These are phyloP conservation scores for Leptogaster cylindrica DNA, from an alignment of 2,888 invertebrate genomes.

Conservation along the genomic window DNA sequence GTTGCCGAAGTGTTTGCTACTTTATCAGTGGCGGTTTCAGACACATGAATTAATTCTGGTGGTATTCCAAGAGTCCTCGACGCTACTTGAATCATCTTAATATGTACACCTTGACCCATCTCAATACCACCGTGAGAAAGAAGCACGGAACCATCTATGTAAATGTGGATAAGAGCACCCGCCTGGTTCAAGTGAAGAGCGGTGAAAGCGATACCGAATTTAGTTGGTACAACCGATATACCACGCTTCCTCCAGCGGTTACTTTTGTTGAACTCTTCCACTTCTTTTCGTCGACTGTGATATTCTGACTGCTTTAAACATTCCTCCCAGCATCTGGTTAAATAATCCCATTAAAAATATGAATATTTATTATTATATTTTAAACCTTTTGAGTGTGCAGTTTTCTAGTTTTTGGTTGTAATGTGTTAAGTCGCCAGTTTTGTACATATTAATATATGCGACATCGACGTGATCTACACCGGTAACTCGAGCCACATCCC, in stretches of 20 bases:
- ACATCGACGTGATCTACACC: constrained; percentile 71
- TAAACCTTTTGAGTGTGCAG: constrained; percentile 70
- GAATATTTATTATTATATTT: not conserved
- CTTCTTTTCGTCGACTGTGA: constrained; percentile 64
- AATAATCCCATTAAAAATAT: not conserved
- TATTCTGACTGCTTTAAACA: constrained; percentile 74
- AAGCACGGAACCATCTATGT: constrained; percentile 86
- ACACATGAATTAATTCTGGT: constrained; percentile 76
- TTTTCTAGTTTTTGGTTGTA: constrained; percentile 76
- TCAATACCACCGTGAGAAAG: constrained; percentile 92
- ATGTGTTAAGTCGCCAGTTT: constrained; percentile 78
- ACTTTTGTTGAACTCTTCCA: constrained; percentile 75
- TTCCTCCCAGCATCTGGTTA: constrained; percentile 76
- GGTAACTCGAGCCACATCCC: constrained; percentile 76
- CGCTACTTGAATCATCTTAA: constrained; percentile 93
- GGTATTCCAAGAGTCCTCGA: constrained; percentile 75
- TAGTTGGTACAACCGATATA: constrained; percentile 79
- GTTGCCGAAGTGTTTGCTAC: constrained; percentile 91
- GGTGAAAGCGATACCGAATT: constrained; percentile 84
- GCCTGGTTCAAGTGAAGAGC: constrained; percentile 80
- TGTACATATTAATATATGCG: constrained; percentile 76
- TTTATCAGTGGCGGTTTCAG: constrained; percentile 87
- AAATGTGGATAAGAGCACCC: constrained; percentile 87
- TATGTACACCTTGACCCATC: constrained; percentile 97
- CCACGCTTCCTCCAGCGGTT: constrained; percentile 89